These are phyloP conservation scores for Drosophila lacertosa DNA, from an alignment of 1,140 invertebrate genomes.

Conservation along the genomic window DNA sequence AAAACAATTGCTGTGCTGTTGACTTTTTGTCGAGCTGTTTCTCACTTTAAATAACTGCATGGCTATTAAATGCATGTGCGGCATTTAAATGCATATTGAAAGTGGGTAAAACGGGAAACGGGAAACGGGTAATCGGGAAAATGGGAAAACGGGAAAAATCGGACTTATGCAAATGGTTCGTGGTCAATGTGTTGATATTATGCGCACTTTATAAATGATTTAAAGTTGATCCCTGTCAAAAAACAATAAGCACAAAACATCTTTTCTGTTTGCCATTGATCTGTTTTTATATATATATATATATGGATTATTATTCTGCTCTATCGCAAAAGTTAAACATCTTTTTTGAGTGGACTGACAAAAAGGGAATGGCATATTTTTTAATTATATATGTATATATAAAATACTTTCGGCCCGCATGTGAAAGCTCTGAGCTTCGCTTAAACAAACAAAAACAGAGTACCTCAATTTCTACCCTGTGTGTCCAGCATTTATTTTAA, in stretches of 20 bases:
- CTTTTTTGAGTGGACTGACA: conserved; percentile 1
- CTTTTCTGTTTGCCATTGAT: not conserved
- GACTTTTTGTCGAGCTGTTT: conserved; percentile 26
- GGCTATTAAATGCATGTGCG: conserved; percentile 47
- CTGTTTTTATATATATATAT: not conserved
- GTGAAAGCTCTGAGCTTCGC: not conserved
- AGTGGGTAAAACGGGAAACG: too few species aligned
- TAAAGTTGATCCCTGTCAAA: conserved; percentile 14
- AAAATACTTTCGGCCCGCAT: not conserved
- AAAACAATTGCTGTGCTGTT: conserved; percentile 18
- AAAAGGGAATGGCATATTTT: not conserved
- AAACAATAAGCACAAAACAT: not conserved
- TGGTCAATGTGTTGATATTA: conserved; percentile 40
- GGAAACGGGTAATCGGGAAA: too few species aligned
- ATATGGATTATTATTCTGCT: too few species aligned
- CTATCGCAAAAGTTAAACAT: conserved; percentile 11
- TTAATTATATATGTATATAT: conserved; percentile 3
- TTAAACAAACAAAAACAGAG: conserved; percentile 13
- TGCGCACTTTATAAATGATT: conserved; percentile 32
- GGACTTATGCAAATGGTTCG: conserved; percentile 27
- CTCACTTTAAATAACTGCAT: conserved; percentile 39
- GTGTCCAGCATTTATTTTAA: not conserved
- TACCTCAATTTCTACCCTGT: conserved; percentile 3
- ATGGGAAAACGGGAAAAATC: conserved; percentile 17
- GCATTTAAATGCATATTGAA: conserved; percentile 50